phyloP scores from a whole-genome alignment of 2,888 invertebrate species.

The Drosophila phalerata region DNA sequence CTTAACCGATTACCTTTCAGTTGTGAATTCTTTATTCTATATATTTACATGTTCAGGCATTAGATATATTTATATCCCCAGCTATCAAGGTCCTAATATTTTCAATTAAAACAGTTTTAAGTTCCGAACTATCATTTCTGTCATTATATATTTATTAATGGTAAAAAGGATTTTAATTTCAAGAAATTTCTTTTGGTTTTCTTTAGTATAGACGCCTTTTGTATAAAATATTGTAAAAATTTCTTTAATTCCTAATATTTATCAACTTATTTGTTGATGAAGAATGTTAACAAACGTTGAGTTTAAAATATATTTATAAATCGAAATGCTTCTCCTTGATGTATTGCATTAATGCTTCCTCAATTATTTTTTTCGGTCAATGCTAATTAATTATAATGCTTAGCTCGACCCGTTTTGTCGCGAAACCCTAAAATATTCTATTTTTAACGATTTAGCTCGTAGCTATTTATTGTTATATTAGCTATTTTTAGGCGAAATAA shows the following conservation, averaged over 20 bases:
- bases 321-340: not conserved
- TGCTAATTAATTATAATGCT: slow-evolving; percentile 9
- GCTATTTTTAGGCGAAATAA: slow-evolving; percentile 33
- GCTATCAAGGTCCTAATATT: not conserved
- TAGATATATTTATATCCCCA: not conserved
- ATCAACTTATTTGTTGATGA: not conserved
- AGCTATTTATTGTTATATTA: slow-evolving; percentile 29
- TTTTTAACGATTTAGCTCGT: slow-evolving; percentile 42
- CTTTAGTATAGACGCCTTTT: not conserved
- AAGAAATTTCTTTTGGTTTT: not conserved
- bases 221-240: not conserved
- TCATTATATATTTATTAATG: not conserved
- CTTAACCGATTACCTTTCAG: not conserved
- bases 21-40: not conserved
- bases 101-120: not conserved
- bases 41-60: not conserved
- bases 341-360: not conserved
- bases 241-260: too few relatives aligned
- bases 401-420: slow-evolving; percentile 26
- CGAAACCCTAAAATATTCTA: slow-evolving; percentile 45
- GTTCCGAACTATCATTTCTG: not conserved
- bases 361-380: slow-evolving; percentile 3
- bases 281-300: not conserved
- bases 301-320: not conserved
- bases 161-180: not conserved